Conservation (phyloP, 2,113 vertebrate genomes). For the Onychostruthus taczanowskii region DNA sequence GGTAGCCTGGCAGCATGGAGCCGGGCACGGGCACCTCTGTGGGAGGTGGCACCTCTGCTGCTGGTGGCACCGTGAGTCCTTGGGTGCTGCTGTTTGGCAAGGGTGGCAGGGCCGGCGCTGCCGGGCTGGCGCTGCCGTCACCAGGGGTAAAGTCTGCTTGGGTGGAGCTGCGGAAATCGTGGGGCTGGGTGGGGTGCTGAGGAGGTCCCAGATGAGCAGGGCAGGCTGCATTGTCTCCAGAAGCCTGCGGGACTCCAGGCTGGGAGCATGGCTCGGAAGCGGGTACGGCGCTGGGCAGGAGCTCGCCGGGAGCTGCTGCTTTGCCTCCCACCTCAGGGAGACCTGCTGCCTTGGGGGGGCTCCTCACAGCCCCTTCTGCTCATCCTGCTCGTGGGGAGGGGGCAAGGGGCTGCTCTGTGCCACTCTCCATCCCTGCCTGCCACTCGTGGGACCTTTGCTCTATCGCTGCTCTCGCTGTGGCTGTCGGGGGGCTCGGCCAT, state of each 20-base stretch:
- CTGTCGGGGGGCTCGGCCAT: fast-evolving
- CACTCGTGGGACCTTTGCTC: fast-evolving
- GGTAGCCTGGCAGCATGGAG: neutral
- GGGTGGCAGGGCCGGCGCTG: neutral
- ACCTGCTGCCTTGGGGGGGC: neutral
- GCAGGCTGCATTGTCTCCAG: neutral
- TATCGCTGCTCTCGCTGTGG: fast-evolving
- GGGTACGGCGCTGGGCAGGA: neutral
- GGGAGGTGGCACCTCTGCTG: neutral
- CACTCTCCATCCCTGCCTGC: neutral
- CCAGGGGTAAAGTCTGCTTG: neutral
- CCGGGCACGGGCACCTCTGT: neutral
- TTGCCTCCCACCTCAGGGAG: neutral
- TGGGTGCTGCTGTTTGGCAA: neutral
- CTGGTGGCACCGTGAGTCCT: neutral
- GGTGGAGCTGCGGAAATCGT: slow-evolving; percentile 23
- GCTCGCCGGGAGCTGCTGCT: neutral
- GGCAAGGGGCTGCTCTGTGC: neutral
- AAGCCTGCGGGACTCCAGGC: neutral
- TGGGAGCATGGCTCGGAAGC: slow-evolving; percentile 44
- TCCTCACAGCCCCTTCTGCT: neutral
- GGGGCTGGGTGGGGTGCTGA: neutral
- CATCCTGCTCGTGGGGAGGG: fast-evolving
- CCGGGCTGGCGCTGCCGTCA: neutral
- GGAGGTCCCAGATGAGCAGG: neutral